Evolutionary conservation across 2,797 vertebrate genomes (phyloP), one percentile per base, ranked within the genome.

Genomic region (Siniperca undulata): DNA sequence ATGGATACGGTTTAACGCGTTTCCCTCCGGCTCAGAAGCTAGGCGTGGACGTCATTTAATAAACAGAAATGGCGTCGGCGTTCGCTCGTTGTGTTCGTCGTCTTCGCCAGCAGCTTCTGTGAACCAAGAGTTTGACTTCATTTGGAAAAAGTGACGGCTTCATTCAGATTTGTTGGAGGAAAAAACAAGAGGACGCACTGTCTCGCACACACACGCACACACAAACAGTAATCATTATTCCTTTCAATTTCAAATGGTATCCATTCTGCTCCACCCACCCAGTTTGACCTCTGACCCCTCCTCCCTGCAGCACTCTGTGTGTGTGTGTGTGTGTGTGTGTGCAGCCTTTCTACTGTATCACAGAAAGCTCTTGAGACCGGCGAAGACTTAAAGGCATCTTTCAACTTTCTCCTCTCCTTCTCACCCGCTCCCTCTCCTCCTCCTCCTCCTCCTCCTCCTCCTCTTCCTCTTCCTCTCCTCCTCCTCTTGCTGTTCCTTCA

Each of bases 231-330:
- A 84, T 90, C 83, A 78, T 86, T 86, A 82, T 85, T 90, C 75
- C 64, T 78, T 81, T 83, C 38, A 74, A 69, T 76, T 64, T 81
- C 61, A 76, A 80, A 86, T 74, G 72, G 48, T 77, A 80, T 86
- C 80, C 62, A 55, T 73, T 86, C 82, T 78, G 75, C 87, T 90
- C 90, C 86, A 36, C 90, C 89, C 81, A 89, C 91, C 74, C 64
- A 66, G 58, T 77, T 13, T 86, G 86, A 90, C 84, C 89, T 79
- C 75, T 86, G 85, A 93, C 88, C 86, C 78, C 79, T 67, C 69
- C 64, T 38, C 77, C 73, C 75, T 24, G n/a, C 78, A 72, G 86
- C 79, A 3, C 12, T 59, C 9, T 65, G 62, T 81, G 67, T 79
- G 77, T 70, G 52, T 70, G 59, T 62, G 74, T 62, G 59, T 69